Evolutionary conservation across 1,140 invertebrate species (phyloP), one percentile per base, ranked within the genome.

Genomic region (Apis dorsata): DNA sequence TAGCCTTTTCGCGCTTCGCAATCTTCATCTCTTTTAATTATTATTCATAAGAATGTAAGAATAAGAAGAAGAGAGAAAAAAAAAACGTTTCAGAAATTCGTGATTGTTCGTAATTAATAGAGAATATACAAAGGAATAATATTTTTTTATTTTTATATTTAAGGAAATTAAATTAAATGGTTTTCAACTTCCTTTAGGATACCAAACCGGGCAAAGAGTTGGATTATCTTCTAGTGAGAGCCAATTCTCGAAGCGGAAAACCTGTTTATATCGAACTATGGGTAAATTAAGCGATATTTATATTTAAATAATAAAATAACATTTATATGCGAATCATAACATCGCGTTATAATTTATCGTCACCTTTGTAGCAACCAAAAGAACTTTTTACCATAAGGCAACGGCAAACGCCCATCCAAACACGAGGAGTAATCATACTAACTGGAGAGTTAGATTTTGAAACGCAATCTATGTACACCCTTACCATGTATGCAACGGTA

Each of bases 401-500:
- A 89, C 95, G 96, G 83, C 95, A 97, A 85, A 96, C 97, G 65
- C 96, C 96, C 44, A 94, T 95, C 12, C 96, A 97, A 90, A 97
- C 96, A 44, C 96, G 97, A 91, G 97, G 96, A 62, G 96, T 96
- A 3, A 96, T 98, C 90, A 96, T 96, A 79, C 92, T 98, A 24
- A 94, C 96, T 53, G 96, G 96, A 34, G 95, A 96, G 85, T 93
- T 98, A 76, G 97, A 98, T 93, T 98, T 97, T 90, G 97, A 98
- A 90, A 96, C 95, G 51, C 96, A 97, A 93, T 97, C 97, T 70
- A 97, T 98, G 95, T 97, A 97, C 92, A 96, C 96, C 79, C 93
- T 98, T 83, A 96, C 96, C 7, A 95, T 98, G 86, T 95, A 97
- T 74, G 97, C 97, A 24, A 96, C 97, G 94, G 97, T 98, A 95